Conservation (phyloP, 2,888 invertebrate species). For the Linnaemya vulpina region DNA sequence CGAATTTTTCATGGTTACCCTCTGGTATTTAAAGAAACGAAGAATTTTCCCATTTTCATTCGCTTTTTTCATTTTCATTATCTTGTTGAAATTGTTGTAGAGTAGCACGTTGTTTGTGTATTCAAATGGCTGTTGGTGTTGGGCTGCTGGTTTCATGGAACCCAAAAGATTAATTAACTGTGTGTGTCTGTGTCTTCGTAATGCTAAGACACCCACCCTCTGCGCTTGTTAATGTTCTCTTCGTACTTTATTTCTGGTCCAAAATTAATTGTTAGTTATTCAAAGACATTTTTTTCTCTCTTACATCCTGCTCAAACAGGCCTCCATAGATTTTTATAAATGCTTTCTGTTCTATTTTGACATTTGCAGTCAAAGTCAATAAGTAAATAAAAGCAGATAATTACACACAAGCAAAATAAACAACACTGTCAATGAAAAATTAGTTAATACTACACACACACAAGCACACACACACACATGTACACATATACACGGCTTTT, state of each 20-base stretch:
- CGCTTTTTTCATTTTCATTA: constrained; percentile 17
- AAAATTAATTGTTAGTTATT: constrained; percentile 82
- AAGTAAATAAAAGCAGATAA: constrained; percentile 82
- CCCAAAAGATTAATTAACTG: constrained; percentile 83
- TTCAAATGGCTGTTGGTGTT: constrained; percentile 63
- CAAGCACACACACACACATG: no score
- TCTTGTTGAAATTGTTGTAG: constrained; percentile 5
- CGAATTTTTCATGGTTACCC: constrained; percentile 72
- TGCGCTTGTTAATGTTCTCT: constrained; percentile 25
- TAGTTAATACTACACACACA: constrained; percentile 38
- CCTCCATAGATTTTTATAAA: constrained; percentile 54
- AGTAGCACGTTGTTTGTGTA: constrained; percentile 17
- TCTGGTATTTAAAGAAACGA: constrained; percentile 59
- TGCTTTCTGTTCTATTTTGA: constrained; percentile 68
- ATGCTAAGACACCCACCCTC: constrained; percentile 55
- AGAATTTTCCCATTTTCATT: constrained; percentile 44
- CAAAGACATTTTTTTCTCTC: constrained; percentile 82
- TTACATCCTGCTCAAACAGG: constrained; percentile 63
- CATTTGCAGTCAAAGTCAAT: constrained; percentile 78
- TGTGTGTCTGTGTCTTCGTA: constrained; percentile 70
- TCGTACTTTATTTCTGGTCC: constrained; percentile 22
- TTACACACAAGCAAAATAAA: constrained; percentile 80
- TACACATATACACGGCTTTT: not conserved
- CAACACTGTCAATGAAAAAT: constrained; percentile 76
- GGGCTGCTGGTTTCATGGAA: constrained; percentile 73